Evolutionary conservation across 2,888 invertebrate genomes (phyloP).

Genomic region (Conomelus anceps): DNA sequence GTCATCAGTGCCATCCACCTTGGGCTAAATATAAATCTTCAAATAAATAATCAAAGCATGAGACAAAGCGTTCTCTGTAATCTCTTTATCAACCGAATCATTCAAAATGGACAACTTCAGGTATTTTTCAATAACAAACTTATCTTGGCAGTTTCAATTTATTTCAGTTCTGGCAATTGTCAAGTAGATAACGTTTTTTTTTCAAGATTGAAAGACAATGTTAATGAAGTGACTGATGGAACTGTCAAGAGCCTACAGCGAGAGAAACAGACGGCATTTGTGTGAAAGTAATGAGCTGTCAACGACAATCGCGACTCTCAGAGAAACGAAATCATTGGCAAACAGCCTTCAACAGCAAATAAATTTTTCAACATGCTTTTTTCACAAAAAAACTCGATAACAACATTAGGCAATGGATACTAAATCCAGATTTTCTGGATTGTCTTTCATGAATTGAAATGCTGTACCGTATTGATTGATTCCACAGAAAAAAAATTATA

Average conservation of each 20-base stretch:
- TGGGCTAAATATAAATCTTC: too few species aligned
- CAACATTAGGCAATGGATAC: too few species aligned
- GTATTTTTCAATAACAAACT: not conserved
- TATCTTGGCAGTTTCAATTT: not conserved
- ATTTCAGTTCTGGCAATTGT: not conserved
- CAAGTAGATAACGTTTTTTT: not conserved
- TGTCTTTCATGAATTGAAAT: too few species aligned
- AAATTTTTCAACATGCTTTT: not conserved
- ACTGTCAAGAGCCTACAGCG: not conserved
- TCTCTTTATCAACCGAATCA: too few species aligned
- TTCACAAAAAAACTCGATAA: too few species aligned
- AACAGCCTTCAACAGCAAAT: not conserved
- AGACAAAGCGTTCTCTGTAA: not conserved
- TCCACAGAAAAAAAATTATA: too few species aligned
- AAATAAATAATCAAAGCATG: not conserved
- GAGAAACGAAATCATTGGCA: not conserved
- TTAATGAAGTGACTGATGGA: not conserved
- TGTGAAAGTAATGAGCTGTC: not conserved
- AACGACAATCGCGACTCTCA: too few species aligned
- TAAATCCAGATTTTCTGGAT: too few species aligned
- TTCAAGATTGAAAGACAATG: not conserved
- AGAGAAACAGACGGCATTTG: not conserved
- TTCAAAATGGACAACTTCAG: too few species aligned
- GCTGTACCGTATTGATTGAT: too few species aligned
- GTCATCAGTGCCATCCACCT: too few species aligned